These are phyloP conservation scores for Sander lucioperca DNA, from an alignment of 2,113 vertebrate genomes.

Conservation along the genomic window DNA sequence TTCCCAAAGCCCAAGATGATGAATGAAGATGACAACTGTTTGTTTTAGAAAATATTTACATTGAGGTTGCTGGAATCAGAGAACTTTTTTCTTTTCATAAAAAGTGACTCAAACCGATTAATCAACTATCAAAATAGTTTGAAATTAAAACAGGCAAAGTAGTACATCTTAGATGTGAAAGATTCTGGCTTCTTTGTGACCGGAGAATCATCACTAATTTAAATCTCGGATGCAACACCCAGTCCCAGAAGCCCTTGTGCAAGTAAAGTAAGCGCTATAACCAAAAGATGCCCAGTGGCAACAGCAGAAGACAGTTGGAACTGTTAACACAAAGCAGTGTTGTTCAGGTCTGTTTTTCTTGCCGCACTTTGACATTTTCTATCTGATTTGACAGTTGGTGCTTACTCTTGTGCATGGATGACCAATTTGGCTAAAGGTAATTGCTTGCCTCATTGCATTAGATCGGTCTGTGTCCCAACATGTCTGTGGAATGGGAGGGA, in stretches of 20 bases:
- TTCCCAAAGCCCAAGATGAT: too few relatives aligned
- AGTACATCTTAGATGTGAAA: background rate
- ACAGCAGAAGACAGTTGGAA: background rate
- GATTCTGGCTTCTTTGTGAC: too few relatives aligned
- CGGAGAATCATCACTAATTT: background rate
- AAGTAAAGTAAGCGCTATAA: background rate
- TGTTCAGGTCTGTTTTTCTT: background rate
- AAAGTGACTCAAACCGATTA: too few relatives aligned
- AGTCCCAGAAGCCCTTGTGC: background rate
- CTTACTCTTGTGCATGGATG: background rate
- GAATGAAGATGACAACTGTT: too few relatives aligned
- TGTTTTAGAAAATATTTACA: too few relatives aligned
- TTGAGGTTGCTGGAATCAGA: too few relatives aligned
- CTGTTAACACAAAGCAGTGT: background rate
- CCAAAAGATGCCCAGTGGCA: background rate
- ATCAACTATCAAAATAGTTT: too few relatives aligned
- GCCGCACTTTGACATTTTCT: background rate
- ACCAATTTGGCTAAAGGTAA: background rate
- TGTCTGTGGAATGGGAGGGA: slow-evolving; percentile 6
- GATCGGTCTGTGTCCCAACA: slow-evolving; percentile 27
- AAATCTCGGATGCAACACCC: background rate
- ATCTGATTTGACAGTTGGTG: background rate
- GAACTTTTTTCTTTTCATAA: too few relatives aligned
- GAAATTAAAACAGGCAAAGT: background rate
- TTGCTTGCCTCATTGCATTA: slow-evolving; percentile 14